Evolutionary conservation across 2,888 invertebrate species (phyloP).

Genomic region (Agrotis exclamationis): DNA sequence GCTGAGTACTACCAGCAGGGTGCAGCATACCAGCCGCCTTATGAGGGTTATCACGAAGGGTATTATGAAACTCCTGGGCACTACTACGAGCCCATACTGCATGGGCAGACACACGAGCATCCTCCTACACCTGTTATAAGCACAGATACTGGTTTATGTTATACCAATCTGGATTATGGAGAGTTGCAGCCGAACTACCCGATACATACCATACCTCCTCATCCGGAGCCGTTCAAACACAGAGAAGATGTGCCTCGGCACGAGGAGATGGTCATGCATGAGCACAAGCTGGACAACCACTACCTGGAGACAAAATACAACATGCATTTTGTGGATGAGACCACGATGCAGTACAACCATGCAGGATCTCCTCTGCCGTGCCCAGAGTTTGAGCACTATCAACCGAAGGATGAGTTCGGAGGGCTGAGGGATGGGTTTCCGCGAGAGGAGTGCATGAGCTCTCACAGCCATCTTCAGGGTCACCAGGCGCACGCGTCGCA

Average conservation of each 20-base stretch:
- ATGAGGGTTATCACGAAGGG: constrained; percentile 87
- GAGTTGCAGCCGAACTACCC: constrained; percentile 88
- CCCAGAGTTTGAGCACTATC: constrained; percentile 91
- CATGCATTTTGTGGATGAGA: constrained; percentile 88
- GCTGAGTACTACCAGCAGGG: constrained; percentile 90
- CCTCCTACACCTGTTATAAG: constrained; percentile 94
- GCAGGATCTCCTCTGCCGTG: constrained; percentile 88
- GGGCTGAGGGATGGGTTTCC: constrained; percentile 83
- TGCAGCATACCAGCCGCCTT: constrained; percentile 83
- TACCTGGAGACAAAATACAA: constrained; percentile 90
- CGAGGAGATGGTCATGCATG: constrained; percentile 85
- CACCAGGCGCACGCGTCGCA: constrained; percentile 89
- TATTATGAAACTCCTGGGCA: constrained; percentile 88
- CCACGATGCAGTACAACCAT: constrained; percentile 84
- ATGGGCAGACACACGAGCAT: constrained; percentile 86
- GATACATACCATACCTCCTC: constrained; percentile 90
- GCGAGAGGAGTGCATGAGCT: constrained; percentile 79
- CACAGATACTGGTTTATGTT: constrained; percentile 96
- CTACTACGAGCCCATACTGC: constrained; percentile 89
- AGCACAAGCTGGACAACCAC: constrained; percentile 87
- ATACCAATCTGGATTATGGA: constrained; percentile 96
- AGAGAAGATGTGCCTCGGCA: constrained; percentile 91
- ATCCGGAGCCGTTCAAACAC: constrained; percentile 88
- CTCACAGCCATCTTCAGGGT: constrained; percentile 79
- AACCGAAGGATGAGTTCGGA: constrained; percentile 92